phyloP scores from a whole-genome alignment of 2,888 invertebrate genomes.

The Galerucella pusilla region DNA sequence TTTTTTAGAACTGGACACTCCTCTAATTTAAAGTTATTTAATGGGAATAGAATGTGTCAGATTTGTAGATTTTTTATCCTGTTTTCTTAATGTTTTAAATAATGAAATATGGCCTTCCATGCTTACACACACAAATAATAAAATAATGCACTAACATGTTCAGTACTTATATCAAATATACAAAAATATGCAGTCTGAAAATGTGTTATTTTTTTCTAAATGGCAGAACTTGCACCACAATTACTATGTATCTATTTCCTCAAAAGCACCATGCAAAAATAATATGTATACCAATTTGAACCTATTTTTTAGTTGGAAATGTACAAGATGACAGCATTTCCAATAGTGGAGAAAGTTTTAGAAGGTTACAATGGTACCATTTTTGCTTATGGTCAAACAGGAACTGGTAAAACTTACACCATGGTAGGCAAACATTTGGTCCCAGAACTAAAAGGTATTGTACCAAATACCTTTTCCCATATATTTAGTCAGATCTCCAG shows the following conservation, averaged over 20 bases:
- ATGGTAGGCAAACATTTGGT: slow-evolving; percentile 94
- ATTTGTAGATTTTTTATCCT: too few relatives aligned
- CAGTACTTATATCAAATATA: too few relatives aligned
- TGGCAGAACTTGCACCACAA: too few relatives aligned
- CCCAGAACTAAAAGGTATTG: slow-evolving; percentile 93
- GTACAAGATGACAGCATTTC: slow-evolving; percentile 95
- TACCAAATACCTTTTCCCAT: slow-evolving; percentile 98
- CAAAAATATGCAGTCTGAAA: too few relatives aligned
- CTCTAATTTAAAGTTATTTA: too few relatives aligned
- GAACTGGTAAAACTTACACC: slow-evolving; percentile 98
- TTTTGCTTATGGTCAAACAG: slow-evolving; percentile 91
- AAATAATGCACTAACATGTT: too few relatives aligned
- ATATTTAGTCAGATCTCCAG: slow-evolving; percentile 98
- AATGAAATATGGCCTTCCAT: too few relatives aligned
- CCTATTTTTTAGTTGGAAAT: slow-evolving; percentile 79
- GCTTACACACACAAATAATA: too few relatives aligned
- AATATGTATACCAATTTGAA: not conserved
- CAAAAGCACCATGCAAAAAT: not conserved
- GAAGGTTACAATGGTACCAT: slow-evolving; percentile 97
- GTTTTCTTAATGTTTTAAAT: too few relatives aligned
- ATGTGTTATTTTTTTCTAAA: too few relatives aligned
- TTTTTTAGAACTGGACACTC: too few relatives aligned
- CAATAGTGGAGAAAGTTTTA: slow-evolving; percentile 96
- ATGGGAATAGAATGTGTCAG: too few relatives aligned
- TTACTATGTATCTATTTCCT: not conserved